Evolutionary conservation across 1,140 invertebrate species (phyloP), one percentile per base, ranked within the genome.

Genomic region (Amphibalanus amphitrite): DNA sequence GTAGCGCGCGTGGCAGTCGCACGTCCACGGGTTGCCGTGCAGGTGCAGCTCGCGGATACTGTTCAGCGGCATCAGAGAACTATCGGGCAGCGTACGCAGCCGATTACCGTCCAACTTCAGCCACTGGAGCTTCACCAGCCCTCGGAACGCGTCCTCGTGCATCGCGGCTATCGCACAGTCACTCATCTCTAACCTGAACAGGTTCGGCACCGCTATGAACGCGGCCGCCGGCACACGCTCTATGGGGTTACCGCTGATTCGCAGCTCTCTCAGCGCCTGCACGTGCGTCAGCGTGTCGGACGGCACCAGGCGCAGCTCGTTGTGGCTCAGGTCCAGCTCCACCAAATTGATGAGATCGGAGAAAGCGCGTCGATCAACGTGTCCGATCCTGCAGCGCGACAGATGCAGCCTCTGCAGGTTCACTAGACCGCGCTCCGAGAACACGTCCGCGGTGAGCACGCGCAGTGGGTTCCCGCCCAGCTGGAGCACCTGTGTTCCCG

Each of bases 321-420:
- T 92, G 73, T 86, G 82, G 71, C 89, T 90, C 69, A 92, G 79
- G 78, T 92, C 89, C 65, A 92, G 78, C 77, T 92, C 90, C 3
- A 92, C 86, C 30, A 94, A 84, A 81, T 94, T 94, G 59, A 89
- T 91, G 6, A 94, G 82, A 40, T 90, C 89, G 74, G 85, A 85
- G 77, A 95, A 89, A 8, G 92, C 91, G 72, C 86, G 81, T 67
- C 87, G 84, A 78, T 94, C 89, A 78, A 95, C 92, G 80, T 90
- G 88, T 30, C 89, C 88, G 74, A 95, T 86, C 26, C 73, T 73
- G 67, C 75, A 75, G 75, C 84, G 87, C 68, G 87, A 84, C 76
- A 95, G 80, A 80, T 90, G 92, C 26, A 95, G 85, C 77, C 89
- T 86, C 81, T 95, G 93, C 72, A 95, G 82, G 81, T 95, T 93